These are phyloP conservation scores for Drosophila sproati DNA, from an alignment of 1,140 invertebrate genomes.

Conservation along the genomic window DNA sequence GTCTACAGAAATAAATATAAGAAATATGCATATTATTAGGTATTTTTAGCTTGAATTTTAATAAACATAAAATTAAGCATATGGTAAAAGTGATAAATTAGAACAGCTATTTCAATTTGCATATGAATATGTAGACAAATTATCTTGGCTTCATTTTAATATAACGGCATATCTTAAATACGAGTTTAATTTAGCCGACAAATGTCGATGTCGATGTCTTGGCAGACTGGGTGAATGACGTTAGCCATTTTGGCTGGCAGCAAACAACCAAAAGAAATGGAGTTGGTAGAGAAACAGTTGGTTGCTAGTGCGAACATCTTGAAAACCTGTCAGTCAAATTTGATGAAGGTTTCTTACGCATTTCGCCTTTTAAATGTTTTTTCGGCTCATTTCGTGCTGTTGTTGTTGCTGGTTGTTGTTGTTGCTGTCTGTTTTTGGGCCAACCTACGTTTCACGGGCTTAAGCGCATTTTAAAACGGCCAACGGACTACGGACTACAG, in stretches of 20 bases:
- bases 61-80: too few species aligned
- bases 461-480: slow-evolving; percentile 67
- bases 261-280: slow-evolving; percentile 46
- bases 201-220: neutral
- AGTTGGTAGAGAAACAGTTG: slow-evolving; percentile 57
- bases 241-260: slow-evolving; percentile 47
- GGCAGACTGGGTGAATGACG: slow-evolving; percentile 11
- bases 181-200: neutral
- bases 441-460: slow-evolving; percentile 49
- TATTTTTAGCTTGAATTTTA: too few species aligned
- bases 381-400: slow-evolving; percentile 47
- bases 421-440: slow-evolving; percentile 39
- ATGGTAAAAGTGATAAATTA: too few species aligned
- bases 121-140: neutral
- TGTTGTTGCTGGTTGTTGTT: slow-evolving; percentile 37
- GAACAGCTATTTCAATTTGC: too few species aligned
- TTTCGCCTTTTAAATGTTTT: slow-evolving; percentile 70
- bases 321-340: slow-evolving; percentile 83
- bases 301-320: slow-evolving; percentile 80
- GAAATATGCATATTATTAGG: too few species aligned
- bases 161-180: neutral
- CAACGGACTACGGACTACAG: slow-evolving; percentile 21
- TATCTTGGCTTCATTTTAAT: neutral
- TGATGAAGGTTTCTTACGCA: slow-evolving; percentile 81
- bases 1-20: too few species aligned